These are phyloP conservation scores for Chamaetylas fuelleborni DNA, from an alignment of 2,113 vertebrate species.

Conservation along the genomic window DNA sequence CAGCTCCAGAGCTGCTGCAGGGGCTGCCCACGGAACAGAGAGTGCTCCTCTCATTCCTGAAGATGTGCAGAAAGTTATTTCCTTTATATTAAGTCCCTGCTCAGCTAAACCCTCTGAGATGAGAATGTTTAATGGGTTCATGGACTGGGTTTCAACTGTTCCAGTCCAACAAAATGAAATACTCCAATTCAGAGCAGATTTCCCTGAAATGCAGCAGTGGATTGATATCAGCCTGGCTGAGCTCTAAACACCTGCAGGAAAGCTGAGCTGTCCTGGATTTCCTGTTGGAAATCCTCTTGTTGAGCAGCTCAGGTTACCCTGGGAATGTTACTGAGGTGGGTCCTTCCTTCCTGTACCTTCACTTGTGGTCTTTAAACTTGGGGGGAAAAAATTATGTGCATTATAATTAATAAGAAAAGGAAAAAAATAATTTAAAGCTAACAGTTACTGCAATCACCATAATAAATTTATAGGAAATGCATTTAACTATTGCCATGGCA, in stretches of 20 bases:
- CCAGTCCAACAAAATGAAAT: background rate
- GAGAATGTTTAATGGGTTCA: background rate
- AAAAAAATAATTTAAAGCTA: background rate
- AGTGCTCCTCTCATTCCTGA: background rate
- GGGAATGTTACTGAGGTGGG: background rate
- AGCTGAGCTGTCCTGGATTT: background rate
- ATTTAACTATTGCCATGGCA: constrained; percentile 17
- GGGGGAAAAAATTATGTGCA: background rate
- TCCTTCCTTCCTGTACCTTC: background rate
- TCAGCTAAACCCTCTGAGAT: background rate
- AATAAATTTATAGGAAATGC: constrained; percentile 25
- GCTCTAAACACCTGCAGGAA: background rate
- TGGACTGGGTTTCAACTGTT: background rate
- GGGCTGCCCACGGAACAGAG: background rate
- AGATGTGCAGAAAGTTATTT: accelerated
- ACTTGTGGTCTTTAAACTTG: background rate
- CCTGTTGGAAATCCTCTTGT: background rate
- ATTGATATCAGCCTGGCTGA: background rate
- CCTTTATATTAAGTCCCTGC: accelerated
- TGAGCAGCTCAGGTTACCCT: background rate
- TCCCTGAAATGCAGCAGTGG: background rate
- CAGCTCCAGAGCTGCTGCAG: background rate
- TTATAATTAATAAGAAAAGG: background rate
- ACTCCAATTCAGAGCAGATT: background rate
- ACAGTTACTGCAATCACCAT: background rate